Conservation (phyloP, 2,888 invertebrate genomes). For the Aphidius colemani region DNA sequence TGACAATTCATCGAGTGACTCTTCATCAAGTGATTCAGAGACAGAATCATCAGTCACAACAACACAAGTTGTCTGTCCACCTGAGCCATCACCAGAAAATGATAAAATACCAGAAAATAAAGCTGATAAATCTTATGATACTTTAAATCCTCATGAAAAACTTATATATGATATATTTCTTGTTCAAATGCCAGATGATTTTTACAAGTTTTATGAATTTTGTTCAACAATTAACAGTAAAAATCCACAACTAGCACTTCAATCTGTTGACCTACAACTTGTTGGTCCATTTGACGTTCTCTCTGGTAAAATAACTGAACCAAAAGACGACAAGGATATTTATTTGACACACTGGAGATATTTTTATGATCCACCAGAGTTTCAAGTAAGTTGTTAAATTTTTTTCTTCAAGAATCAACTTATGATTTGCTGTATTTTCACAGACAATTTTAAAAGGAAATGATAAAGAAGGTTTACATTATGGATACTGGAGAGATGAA, state of each 20-base stretch:
- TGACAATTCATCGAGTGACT: no score
- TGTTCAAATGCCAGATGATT: conserved; percentile 88
- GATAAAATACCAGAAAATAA: background rate
- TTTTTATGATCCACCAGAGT: conserved; percentile 93
- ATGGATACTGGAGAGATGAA: conserved; percentile 89
- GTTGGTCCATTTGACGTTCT: conserved; percentile 91
- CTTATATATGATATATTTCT: conserved; percentile 77
- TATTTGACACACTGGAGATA: conserved; percentile 88
- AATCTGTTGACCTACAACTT: conserved; percentile 70
- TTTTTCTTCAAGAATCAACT: background rate
- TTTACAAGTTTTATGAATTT: conserved; percentile 83
- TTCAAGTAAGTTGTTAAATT: conserved; percentile 66
- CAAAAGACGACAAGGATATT: conserved; percentile 64
- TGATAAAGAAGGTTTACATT: conserved; percentile 75
- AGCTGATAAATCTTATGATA: background rate
- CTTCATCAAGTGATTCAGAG: no score
- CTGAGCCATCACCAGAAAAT: background rate
- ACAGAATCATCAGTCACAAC: no score
- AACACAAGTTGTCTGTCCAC: background rate
- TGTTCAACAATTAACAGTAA: conserved; percentile 65
- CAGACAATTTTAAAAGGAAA: conserved; percentile 75
- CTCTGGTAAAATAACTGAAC: conserved; percentile 64
- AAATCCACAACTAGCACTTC: conserved; percentile 69
- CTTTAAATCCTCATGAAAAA: conserved; percentile 8
- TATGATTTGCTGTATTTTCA: conserved; percentile 36